These are phyloP conservation scores for Sarcophaga subvicina DNA, from an alignment of 2,888 invertebrate species.

Conservation along the genomic window DNA sequence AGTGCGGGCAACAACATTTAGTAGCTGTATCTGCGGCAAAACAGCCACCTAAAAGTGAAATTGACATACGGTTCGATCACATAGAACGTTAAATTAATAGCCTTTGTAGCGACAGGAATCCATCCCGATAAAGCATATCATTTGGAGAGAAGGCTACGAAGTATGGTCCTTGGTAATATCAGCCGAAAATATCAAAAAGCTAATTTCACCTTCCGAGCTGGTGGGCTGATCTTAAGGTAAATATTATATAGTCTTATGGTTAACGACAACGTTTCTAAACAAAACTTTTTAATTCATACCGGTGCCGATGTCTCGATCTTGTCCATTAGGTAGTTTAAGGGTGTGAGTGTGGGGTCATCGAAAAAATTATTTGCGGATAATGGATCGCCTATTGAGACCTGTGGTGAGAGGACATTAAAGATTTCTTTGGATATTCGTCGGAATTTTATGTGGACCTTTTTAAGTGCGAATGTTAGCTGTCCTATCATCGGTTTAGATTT, in stretches of 20 bases:
- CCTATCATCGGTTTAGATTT: constrained; percentile 47
- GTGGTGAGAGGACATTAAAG: background rate
- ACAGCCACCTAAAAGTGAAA: background rate
- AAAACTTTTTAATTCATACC: constrained; percentile 7
- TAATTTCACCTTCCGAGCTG: background rate
- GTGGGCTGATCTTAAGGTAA: no score
- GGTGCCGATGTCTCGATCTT: no score
- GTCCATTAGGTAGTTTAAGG: no score
- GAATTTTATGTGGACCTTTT: constrained; percentile 7
- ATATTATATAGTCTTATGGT: constrained; percentile 6
- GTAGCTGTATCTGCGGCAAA: background rate
- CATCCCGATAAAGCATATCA: background rate
- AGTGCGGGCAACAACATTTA: background rate
- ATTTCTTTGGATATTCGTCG: background rate
- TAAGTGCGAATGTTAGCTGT: background rate
- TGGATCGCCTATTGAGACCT: background rate
- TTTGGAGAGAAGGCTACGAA: constrained; percentile 45
- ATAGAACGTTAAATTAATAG: background rate
- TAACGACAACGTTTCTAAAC: constrained; percentile 37
- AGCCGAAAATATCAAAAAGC: constrained; percentile 20
- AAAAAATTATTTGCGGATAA: background rate
- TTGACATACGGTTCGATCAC: background rate
- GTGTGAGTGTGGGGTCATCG: background rate
- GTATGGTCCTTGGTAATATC: constrained; percentile 48
- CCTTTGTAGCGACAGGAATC: constrained; percentile 15